Conservation (phyloP, 2,113 vertebrate species). For the Puntigrus tetrazona region DNA sequence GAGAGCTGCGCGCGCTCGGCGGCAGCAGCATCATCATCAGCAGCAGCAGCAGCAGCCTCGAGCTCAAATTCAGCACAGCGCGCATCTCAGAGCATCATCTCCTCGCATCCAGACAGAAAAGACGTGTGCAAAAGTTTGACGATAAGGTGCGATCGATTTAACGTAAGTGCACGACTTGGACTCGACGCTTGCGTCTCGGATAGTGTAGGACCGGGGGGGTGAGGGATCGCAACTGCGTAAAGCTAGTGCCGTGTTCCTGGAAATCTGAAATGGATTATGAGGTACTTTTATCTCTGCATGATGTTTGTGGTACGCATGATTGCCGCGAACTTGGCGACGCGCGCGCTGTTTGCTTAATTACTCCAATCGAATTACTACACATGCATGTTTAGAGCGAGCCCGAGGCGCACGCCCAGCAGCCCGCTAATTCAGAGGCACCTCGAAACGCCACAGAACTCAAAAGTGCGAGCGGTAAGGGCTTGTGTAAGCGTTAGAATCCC, state of each 20-base stretch:
- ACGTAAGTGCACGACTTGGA: conserved; percentile 66
- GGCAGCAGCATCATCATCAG: conserved; percentile 77
- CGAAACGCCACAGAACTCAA: conserved; percentile 61
- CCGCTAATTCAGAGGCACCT: background rate
- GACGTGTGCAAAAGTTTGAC: conserved; percentile 72
- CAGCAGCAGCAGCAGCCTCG: conserved; percentile 77
- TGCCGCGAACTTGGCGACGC: conserved; percentile 35
- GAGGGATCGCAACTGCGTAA: conserved; percentile 34
- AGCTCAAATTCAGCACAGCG: conserved; percentile 78
- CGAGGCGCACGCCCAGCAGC: conserved; percentile 55
- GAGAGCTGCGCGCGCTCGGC: conserved; percentile 80
- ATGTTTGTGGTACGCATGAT: background rate
- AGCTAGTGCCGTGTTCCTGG: conserved; percentile 42
- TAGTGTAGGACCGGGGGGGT: conserved; percentile 40
- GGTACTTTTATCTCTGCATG: conserved; percentile 54
- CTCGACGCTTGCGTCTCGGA: conserved; percentile 46
- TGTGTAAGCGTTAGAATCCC: conserved; percentile 58
- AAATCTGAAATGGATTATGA: conserved; percentile 48
- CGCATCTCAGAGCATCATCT: conserved; percentile 74
- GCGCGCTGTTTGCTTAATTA: conserved; percentile 71
- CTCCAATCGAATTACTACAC: conserved; percentile 64
- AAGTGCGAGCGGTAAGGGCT: conserved; percentile 65
- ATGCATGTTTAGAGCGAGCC: conserved; percentile 54
- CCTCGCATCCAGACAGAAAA: conserved; percentile 64
- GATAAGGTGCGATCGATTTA: conserved; percentile 62